phyloP scores from a whole-genome alignment of 2,113 vertebrate genomes.

The Connochaetes taurinus region DNA sequence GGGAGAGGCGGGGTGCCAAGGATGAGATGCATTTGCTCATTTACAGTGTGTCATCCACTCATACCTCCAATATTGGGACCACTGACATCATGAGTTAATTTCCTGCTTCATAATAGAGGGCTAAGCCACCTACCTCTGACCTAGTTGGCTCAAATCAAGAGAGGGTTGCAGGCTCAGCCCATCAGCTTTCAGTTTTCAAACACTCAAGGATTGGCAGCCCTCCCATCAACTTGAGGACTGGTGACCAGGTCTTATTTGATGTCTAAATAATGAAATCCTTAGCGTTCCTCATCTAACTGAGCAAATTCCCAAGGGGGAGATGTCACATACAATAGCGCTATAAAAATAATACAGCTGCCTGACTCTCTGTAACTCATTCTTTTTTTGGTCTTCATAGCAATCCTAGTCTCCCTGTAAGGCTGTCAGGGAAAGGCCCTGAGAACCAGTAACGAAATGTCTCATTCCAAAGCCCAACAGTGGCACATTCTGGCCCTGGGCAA shows the following conservation, averaged over 20 bases:
- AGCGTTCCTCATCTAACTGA: not conserved
- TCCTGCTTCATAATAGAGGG: not conserved
- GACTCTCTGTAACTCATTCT: not conserved
- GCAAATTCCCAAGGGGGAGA: not conserved
- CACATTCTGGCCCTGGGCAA: conserved; percentile 23
- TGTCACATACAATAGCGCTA: not conserved
- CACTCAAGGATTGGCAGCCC: not conserved
- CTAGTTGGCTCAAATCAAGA: not conserved
- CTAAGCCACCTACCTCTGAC: not conserved
- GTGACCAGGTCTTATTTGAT: not conserved
- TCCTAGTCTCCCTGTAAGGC: not conserved
- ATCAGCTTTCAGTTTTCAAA: not conserved
- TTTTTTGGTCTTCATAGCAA: not conserved
- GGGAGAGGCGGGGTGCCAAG: not conserved
- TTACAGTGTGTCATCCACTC: not conserved
- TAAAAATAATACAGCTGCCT: not conserved
- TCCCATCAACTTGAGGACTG: not conserved
- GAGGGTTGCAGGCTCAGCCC: not conserved
- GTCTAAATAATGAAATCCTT: not conserved
- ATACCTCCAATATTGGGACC: not conserved
- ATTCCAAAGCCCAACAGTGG: not conserved
- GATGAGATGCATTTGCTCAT: not conserved
- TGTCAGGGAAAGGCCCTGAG: not conserved
- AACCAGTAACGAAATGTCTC: not conserved
- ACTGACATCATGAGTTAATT: not conserved